A percentile compares a stretch with the other conserved stretches of the same genome.
phyloP scores from a whole-genome alignment of 2,113 vertebrate genomes.

The Paradoxurus hermaphroditus region DNA sequence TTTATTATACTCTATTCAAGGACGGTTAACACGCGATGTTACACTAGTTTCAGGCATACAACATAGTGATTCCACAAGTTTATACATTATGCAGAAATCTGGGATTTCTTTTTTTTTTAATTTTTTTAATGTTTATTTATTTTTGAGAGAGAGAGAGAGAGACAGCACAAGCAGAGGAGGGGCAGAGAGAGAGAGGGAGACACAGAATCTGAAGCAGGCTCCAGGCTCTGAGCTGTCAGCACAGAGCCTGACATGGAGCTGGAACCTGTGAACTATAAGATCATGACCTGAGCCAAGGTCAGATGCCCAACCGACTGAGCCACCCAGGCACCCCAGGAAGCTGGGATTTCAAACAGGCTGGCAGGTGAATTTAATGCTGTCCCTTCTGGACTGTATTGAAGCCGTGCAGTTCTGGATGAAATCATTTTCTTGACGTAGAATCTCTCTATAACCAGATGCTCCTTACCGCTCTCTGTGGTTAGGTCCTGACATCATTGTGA shows the following conservation, averaged over 20 bases:
- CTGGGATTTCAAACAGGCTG: neutral
- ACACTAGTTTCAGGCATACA: neutral
- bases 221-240: too few relatives aligned
- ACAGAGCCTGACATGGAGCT: too few relatives aligned
- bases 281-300: too few relatives aligned
- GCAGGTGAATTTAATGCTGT: neutral
- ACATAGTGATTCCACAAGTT: neutral
- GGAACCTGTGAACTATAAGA: too few relatives aligned
- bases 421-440: neutral
- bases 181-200: too few relatives aligned
- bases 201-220: too few relatives aligned
- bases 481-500: neutral
- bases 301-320: too few relatives aligned
- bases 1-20: neutral
- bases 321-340: neutral
- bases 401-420: neutral
- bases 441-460: neutral
- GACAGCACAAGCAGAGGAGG: too few relatives aligned
- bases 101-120: neutral
- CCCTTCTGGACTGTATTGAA: neutral
- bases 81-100: neutral
- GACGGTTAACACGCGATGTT: neutral
- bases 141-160: too few relatives aligned
- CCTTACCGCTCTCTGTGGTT: neutral
- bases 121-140: too few relatives aligned